Percentiles rank a stretch among this genome's conserved stretches.
phyloP scores from a whole-genome alignment of 2,888 invertebrate genomes.

The Euclidia mi region DNA sequence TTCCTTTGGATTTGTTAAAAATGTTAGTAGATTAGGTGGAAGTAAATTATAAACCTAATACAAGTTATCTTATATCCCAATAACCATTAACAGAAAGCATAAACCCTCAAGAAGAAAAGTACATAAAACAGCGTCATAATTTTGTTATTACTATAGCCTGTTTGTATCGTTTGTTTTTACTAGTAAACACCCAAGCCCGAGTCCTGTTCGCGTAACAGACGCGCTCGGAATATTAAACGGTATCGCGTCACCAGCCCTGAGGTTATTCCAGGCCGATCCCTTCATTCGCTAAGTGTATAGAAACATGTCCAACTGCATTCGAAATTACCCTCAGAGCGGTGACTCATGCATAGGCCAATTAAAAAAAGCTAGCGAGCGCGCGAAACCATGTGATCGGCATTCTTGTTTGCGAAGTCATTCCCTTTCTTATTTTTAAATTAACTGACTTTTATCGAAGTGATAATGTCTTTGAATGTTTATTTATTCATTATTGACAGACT shows the following conservation, averaged over 20 bases:
- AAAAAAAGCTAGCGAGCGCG: slow-evolving; percentile 47
- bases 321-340: slow-evolving; percentile 50
- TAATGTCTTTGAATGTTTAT: neutral
- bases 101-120: neutral
- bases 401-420: slow-evolving; percentile 53
- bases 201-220: slow-evolving; percentile 48
- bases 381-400: slow-evolving; percentile 54
- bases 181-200: slow-evolving; percentile 40
- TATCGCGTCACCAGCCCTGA: slow-evolving; percentile 64
- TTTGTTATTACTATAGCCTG: slow-evolving; percentile 8
- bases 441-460: neutral
- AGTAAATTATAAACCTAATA: too few species aligned
- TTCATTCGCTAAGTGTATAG: slow-evolving; percentile 54
- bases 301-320: slow-evolving; percentile 57
- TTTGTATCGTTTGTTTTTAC: slow-evolving; percentile 33
- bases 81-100: too few species aligned
- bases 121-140: neutral
- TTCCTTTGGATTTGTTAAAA: too few species aligned
- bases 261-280: slow-evolving; percentile 68
- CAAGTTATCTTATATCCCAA: too few species aligned
- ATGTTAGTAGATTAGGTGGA: too few species aligned
- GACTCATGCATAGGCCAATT: slow-evolving; percentile 56
- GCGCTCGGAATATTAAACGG: slow-evolving; percentile 67
- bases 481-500: too few species aligned
- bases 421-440: slow-evolving; percentile 28